Percentiles rank a stretch among this genome's conserved stretches.
Conservation (phyloP, 2,888 invertebrate species). For the Hirtodrosophila duncani region DNA sequence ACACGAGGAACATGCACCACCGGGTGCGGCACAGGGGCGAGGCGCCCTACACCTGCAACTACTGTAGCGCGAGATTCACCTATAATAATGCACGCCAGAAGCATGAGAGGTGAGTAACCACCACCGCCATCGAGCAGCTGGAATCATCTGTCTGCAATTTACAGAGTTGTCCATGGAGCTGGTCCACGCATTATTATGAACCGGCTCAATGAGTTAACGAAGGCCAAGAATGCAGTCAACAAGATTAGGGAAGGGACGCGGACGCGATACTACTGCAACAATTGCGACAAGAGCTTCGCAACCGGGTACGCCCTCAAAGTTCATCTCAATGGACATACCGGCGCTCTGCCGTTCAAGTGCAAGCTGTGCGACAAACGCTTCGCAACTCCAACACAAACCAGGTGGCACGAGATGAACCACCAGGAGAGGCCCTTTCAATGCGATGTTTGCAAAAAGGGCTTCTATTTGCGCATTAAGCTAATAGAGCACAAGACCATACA, state of each 20-base stretch:
- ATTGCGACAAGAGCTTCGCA: slow-evolving; percentile 66
- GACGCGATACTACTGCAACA: slow-evolving; percentile 52
- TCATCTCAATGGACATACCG: slow-evolving; percentile 81
- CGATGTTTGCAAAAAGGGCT: slow-evolving; percentile 52
- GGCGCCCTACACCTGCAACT: slow-evolving; percentile 82
- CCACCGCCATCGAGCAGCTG: too few species aligned
- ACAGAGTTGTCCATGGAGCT: slow-evolving; percentile 50
- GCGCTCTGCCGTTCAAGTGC: slow-evolving; percentile 80
- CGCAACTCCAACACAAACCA: slow-evolving; percentile 29
- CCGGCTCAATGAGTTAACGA: slow-evolving; percentile 24
- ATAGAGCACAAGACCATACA: slow-evolving; percentile 47
- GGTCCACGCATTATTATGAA: slow-evolving; percentile 43
- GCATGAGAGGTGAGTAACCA: slow-evolving; percentile 82
- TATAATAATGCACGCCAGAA: slow-evolving; percentile 81
- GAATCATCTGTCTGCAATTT: too few species aligned
- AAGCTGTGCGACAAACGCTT: slow-evolving; percentile 78
- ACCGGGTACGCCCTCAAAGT: slow-evolving; percentile 77
- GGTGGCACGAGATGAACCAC: slow-evolving; percentile 47
- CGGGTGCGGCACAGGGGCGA: slow-evolving; percentile 79
- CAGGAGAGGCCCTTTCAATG: slow-evolving; percentile 53
- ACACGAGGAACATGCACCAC: slow-evolving; percentile 80
- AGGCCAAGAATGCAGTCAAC: slow-evolving; percentile 10
- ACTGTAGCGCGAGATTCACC: slow-evolving; percentile 82
- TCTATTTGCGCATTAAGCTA: slow-evolving; percentile 40
- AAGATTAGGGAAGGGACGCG: too few species aligned